Base-by-base conservation (phyloP, 2,888 invertebrate species). In the Teleogryllus oceanicus region DNA sequence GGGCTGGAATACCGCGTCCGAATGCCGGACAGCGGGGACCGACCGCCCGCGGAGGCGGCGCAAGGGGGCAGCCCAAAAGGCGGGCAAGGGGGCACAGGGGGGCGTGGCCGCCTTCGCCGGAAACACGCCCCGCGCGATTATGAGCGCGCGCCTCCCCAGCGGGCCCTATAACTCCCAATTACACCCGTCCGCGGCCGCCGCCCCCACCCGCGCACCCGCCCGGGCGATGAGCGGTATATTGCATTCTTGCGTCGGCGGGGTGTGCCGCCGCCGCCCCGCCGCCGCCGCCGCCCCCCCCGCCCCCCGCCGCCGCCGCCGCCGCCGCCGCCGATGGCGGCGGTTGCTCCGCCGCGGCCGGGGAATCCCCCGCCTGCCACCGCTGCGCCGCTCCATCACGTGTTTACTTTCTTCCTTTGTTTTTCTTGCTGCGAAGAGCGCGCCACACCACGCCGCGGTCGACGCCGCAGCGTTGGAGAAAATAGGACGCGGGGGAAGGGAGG, bases 341-440 rank as follows among this genome's bases (percentile, higher is more conserved):
- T 13, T n/a, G 62, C 13, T 13, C 62, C n/a, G n/a, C 62, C 16
- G 62, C 62, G 16, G n/a, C n/a, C 13, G 62, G 16, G 62, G 62
- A 13, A 62, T 18, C 62, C 16, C 16, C 13, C 62, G 62, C 13
- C 62, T 18, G 16, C 62, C 16, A 5, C 37, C 5, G 37, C 37
- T 4, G 8, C 37, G 37, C 37, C 37, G 37, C 37, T 37, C 62
- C 16, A n/a, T 62, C 62, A 62, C 62, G 62, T 62, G 62, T 62
- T 62, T 62, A 62, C 62, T 62, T 62, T 62, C 62, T 62, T 62
- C 62, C n/a, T 62, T n/a, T 62, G 62, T 62, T 62, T 62, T 62
- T 12, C 62, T 62, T 62, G 62, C 62, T n/a, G 62, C 62, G 62
- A 62, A n/a, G 16, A n/a, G 62, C 13, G 62, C 37, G 37, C 37